Base-by-base conservation (phyloP, 2,888 invertebrate species). In the Creontiades dilutus region DNA sequence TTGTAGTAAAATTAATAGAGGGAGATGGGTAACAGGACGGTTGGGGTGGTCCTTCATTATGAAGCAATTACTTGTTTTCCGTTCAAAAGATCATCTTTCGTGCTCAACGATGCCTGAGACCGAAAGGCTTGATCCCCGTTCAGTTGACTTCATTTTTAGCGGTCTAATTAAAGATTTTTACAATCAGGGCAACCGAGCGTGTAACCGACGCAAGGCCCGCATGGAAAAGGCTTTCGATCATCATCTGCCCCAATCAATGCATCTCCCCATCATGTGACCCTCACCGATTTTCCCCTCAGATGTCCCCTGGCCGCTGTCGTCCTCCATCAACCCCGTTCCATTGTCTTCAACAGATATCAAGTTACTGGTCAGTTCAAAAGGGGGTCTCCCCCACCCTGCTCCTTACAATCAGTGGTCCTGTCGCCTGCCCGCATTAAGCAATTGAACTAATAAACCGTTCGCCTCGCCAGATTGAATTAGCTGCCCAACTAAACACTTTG, bases 301-400 rank as follows among this genome's bases (percentile, higher is more conserved):
- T 76, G 47, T 86, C 16, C 19, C n/a, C 16, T 9, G 28, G 11
- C 28, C 68, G 82, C 23, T 75, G 86, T 86, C 86, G 47, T 19
- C 86, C 86, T 68, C 27, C 86, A 48, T 86, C 86, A 75, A 68
- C 48, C 37, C 37, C 75, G 27, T 61, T 11, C 86, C 76, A 86
- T 86, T 86, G 86, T 86, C 86, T 86, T 86, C 75, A 23, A 75
- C 75, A 48, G 86, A 86, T 86, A 86, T 86, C 86, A 19, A 86
- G 68, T 86, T 86, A 86, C 86, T 46, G 48, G 27, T 48, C 82
- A 48, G 86, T 68, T 86, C 86, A 86, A 86, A 86, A 86, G 76
- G 86, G 84, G 27, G 16, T 46, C 46, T 46, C 76, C 57, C 27
- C 37, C 37, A 37, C 37, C 23, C 1, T 82, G 52, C 48, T 19